Base-by-base conservation (phyloP, 2,113 vertebrate genomes). In the Aptenodytes forsteri region DNA sequence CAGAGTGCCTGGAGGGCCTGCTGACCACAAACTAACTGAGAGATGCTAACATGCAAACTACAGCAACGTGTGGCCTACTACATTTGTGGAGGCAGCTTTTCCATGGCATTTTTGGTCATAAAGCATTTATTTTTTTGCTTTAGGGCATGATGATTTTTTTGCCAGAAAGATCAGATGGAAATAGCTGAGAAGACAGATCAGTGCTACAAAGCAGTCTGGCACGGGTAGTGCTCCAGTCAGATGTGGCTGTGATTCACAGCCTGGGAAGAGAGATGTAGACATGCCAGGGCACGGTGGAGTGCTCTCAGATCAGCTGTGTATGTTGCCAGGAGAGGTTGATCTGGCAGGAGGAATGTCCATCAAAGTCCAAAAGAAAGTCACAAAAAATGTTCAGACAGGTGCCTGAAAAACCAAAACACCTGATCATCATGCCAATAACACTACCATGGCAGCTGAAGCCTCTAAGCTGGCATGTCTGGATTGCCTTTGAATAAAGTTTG, bases 271-370 rank as follows among this genome's bases (percentile, higher is more conserved):
- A 91, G 85, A 70, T 16, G 49, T 14, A 56, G 67, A 61, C 20
- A 40, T 6, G 15, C 17, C 9, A 10, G 44, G 42, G 26, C 29
- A 61, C 0, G 0, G 30, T 54, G 36, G 47, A 50, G 17, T 4
- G 0, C 40, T 86, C 40, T 61, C 72, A 70, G 34, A 40, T 52
- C n/a, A 90, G 80, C 26, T 52, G 15, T 22, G 5, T 59, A 10
- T 29, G 30, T 40, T 69, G 34, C 30, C 44, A 93, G 40, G 23
- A 80, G 44, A 47, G 17, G 58, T 0, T 72, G 52, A 50, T 29
- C 49, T 47, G 44, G 54, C 62, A 93, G 42, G 36, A 84, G 7
- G 6, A 87, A 54, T 40, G 36, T 17, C 58, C 50, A 61, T 30
- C 36, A 13, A 62, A 84, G 21, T 25, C 30, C 36, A 70, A 73